Evolutionary conservation across 2,888 invertebrate species (phyloP).

Genomic region (Drosophila mayaguana): DNA sequence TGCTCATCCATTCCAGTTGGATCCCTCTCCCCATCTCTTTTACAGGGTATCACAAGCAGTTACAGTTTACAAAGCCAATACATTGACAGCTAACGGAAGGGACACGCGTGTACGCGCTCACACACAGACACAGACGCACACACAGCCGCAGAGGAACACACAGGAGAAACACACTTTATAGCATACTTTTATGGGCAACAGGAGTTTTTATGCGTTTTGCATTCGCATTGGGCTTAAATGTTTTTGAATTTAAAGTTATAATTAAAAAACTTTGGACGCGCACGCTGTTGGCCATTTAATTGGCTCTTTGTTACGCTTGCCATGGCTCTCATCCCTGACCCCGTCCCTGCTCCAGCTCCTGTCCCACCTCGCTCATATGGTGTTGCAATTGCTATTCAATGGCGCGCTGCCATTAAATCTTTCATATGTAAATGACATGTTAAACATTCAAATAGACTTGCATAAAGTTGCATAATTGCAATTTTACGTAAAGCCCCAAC

Average conservation of each 20-base stretch:
- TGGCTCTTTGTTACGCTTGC: slow-evolving; percentile 67
- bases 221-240: slow-evolving; percentile 58
- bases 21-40: too few relatives aligned
- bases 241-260: slow-evolving; percentile 79
- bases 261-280: slow-evolving; percentile 68
- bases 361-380: background rate
- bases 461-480: slow-evolving; percentile 76
- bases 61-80: slow-evolving; percentile 29
- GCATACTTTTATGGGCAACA: slow-evolving; percentile 72
- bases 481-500: slow-evolving; percentile 49
- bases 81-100: slow-evolving; percentile 41
- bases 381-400: slow-evolving; percentile 64
- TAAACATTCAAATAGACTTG: slow-evolving; percentile 77
- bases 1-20: too few relatives aligned
- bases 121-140: background rate
- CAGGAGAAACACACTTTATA: slow-evolving; percentile 44
- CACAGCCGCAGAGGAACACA: too few relatives aligned
- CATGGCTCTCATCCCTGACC: background rate
- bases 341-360: background rate
- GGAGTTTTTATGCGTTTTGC: slow-evolving; percentile 71
- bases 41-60: slow-evolving; percentile 25
- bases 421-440: slow-evolving; percentile 76
- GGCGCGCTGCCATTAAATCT: slow-evolving; percentile 64
- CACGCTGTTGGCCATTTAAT: slow-evolving; percentile 77
- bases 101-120: slow-evolving; percentile 21